Evolutionary conservation across 2,797 vertebrate species (phyloP).

Genomic region (Chiloscyllium punctatum): DNA sequence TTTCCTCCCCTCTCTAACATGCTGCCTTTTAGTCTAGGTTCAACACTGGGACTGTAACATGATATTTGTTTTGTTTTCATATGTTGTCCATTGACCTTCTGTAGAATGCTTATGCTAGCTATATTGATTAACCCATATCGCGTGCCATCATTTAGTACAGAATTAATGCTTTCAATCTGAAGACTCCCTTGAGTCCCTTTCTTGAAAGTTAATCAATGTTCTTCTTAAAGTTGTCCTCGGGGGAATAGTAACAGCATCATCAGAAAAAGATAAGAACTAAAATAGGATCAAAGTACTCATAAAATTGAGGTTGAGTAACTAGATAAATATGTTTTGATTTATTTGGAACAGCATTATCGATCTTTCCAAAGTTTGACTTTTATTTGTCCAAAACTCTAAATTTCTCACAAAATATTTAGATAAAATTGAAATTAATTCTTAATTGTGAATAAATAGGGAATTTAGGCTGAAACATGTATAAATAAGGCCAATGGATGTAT

Average conservation of each 20-base stretch:
- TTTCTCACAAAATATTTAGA: not conserved
- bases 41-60: constrained; percentile 44
- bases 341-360: not conserved
- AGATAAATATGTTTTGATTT: not conserved
- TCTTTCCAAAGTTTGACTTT: not conserved
- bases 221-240: not conserved
- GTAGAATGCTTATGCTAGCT: constrained; percentile 52
- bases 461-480: not conserved
- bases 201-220: not conserved
- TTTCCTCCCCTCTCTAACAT: not conserved
- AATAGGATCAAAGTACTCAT: not conserved
- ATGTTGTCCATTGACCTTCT: constrained; percentile 51
- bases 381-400: too few relatives aligned
- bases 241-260: not conserved
- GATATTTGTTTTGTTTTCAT: constrained; percentile 48
- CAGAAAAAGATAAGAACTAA: not conserved
- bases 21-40: not conserved
- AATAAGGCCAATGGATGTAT: not conserved
- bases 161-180: constrained; percentile 56
- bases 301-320: not conserved
- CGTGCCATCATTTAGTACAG: constrained; percentile 53
- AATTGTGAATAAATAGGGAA: not conserved
- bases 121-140: constrained; percentile 53
- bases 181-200: constrained; percentile 51
- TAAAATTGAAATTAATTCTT: not conserved